A percentile compares a stretch with the other conserved stretches of the same genome.
phyloP scores from a whole-genome alignment of 2,797 vertebrate genomes.

The Rallus crepitans region DNA sequence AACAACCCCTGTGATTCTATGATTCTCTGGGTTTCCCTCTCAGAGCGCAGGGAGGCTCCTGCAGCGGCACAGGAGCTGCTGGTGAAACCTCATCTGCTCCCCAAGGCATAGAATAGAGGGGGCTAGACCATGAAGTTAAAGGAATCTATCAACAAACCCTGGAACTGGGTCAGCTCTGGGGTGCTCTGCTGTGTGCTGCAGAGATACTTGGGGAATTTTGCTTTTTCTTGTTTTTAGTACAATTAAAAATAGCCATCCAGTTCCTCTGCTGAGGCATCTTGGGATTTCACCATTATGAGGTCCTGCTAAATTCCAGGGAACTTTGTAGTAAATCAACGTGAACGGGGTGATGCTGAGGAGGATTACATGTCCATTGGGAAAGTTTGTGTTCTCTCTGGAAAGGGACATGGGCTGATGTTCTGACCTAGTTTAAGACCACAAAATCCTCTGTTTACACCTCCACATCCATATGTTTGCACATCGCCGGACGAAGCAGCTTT shows the following conservation, averaged over 20 bases:
- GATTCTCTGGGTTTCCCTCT: background rate
- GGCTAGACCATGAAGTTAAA: background rate
- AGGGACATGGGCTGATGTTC: rapidly evolving
- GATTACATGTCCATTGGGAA: background rate
- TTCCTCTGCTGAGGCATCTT: background rate
- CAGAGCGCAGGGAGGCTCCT: background rate
- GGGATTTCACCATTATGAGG: background rate
- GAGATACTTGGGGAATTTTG: too few relatives aligned
- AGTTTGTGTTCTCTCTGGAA: background rate
- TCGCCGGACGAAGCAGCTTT: background rate
- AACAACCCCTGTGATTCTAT: too few relatives aligned
- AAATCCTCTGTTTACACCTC: background rate
- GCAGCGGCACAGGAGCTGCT: background rate
- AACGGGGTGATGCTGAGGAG: background rate
- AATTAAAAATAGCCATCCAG: background rate
- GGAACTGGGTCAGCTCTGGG: background rate
- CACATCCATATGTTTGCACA: background rate
- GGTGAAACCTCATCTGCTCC: background rate
- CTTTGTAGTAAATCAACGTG: rapidly evolving
- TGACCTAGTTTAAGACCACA: background rate
- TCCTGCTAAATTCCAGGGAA: background rate
- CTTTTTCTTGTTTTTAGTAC: background rate
- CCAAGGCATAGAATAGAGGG: rapidly evolving
- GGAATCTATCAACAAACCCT: background rate
- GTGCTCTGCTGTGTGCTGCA: background rate